Base-by-base conservation (phyloP, 2,888 invertebrate genomes). In the Cloeon dipterum region DNA sequence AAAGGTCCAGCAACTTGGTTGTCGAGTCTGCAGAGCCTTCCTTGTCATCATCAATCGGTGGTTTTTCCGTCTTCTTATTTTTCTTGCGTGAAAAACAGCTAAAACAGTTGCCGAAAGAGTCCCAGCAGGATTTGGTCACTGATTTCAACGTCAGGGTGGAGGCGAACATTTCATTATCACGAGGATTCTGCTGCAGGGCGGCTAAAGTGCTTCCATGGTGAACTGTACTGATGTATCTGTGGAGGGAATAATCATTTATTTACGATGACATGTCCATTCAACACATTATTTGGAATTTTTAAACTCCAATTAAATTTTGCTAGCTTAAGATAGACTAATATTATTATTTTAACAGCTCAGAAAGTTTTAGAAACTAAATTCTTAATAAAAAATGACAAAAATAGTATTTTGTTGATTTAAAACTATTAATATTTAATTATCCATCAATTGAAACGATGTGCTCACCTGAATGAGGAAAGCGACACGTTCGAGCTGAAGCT, bases 181-280 rank as follows among this genome's bases (percentile, higher is more conserved):
- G 40, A 26, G 42, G 40, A 44, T 75, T 75, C 42, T 78, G 75
- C 37, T 58, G 54, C 42, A 82, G 66, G 0, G 68, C 69, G 0
- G 79, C 78, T 1, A 83, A 47, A 0, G 82, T 81, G 29, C 82
- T 81, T 1, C 83, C 83, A 46, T 83, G 83, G 50, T 79, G 83
- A 1, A 82, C 78, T 1, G 83, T 83, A 34, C 77, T 77, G 51
- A 83, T 69, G 49, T 83, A 85, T 42, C 81, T 74, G 45, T n/a
- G n/a, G n/a, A n/a, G n/a, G n/a, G n/a, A n/a, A n/a, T n/a, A 85
- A 81, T 34, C n/a, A n/a, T n/a, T n/a, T n/a, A n/a, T n/a, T n/a
- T n/a, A n/a, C n/a, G n/a, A n/a, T n/a, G n/a, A n/a, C n/a, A n/a
- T n/a, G n/a, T n/a, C n/a, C n/a, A n/a, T n/a, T n/a, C n/a, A n/a